Percentiles rank a stretch among this genome's conserved stretches.
Conservation (phyloP, 2,797 vertebrate species). For the Phalanger gymnotis region DNA sequence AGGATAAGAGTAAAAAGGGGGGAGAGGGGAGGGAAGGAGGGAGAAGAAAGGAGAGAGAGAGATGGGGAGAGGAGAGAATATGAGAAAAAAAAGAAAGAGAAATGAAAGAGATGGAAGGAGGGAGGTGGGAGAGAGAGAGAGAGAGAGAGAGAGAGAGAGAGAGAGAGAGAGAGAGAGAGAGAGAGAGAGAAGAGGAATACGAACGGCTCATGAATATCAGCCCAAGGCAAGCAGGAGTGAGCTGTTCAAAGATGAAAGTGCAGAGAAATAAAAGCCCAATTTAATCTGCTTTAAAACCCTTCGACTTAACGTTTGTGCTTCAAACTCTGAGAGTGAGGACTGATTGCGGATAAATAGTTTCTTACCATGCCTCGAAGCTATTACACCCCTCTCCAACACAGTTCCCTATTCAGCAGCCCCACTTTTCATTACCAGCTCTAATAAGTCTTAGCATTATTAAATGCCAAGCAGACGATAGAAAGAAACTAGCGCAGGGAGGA, state of each 20-base stretch:
- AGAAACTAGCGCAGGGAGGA: constrained; percentile 89
- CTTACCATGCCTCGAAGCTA: constrained; percentile 95
- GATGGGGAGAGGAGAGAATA: constrained; percentile 36
- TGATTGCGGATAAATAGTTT: constrained; percentile 99
- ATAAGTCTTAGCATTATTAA: constrained; percentile 99
- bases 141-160: constrained; percentile 60
- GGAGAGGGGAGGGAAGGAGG: constrained; percentile 61
- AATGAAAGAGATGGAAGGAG: constrained; percentile 45
- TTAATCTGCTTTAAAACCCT: constrained; percentile 99
- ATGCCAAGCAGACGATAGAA: constrained; percentile 93
- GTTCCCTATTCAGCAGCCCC: constrained; percentile 92
- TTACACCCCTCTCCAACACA: constrained; percentile 95
- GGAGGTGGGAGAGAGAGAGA: constrained; percentile 7
- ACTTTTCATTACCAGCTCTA: constrained; percentile 96
- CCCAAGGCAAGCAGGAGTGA: constrained; percentile 94
- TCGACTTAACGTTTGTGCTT: constrained; percentile 95
- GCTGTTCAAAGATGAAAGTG: constrained; percentile 99
- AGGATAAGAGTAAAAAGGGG: constrained; percentile 78
- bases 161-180: constrained; percentile 25
- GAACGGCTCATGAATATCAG: constrained; percentile 93
- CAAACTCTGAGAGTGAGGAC: constrained; percentile 94
- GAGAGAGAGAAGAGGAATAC: constrained; percentile 72
- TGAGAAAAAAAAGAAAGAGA: constrained; percentile 26
- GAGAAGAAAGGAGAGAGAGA: constrained; percentile 27
- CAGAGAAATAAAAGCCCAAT: constrained; percentile 98